Conservation (phyloP, 2,888 invertebrate genomes). For the Caenorhabditis sp. region DNA sequence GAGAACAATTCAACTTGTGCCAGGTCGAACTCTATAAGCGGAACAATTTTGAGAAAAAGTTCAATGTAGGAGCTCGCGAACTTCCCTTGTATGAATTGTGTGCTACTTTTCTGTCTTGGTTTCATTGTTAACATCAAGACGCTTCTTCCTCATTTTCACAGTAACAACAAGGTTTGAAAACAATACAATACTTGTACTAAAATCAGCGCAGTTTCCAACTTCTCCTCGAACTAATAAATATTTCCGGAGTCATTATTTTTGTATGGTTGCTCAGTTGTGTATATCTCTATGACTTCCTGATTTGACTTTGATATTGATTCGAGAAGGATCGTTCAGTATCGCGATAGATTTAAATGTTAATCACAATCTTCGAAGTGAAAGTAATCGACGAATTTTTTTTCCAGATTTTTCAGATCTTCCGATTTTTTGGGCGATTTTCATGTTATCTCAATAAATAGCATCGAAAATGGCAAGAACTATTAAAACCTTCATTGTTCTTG, state of each 20-base stretch:
- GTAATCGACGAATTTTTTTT: background rate
- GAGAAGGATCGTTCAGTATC: background rate
- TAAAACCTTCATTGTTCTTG: too few relatives aligned
- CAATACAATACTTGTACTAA: background rate
- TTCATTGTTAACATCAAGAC: too few relatives aligned
- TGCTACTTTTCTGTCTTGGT: too few relatives aligned
- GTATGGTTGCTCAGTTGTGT: background rate
- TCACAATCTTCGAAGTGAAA: background rate
- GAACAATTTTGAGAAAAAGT: too few relatives aligned
- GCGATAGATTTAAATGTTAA: background rate
- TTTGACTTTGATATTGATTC: background rate
- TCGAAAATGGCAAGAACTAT: too few relatives aligned
- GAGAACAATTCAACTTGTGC: too few relatives aligned
- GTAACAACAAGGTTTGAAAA: background rate
- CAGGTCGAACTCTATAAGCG: too few relatives aligned
- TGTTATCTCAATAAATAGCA: background rate
- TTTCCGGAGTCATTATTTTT: background rate
- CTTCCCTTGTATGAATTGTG: too few relatives aligned
- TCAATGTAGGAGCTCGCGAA: too few relatives aligned
- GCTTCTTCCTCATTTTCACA: too few relatives aligned
- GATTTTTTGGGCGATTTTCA: background rate
- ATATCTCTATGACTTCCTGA: background rate
- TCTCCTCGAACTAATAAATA: background rate
- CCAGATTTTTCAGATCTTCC: background rate
- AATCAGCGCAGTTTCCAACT: background rate